Evolutionary conservation across 2,113 vertebrate genomes (phyloP).

Genomic region (Periophthalmodon schlosseri): DNA sequence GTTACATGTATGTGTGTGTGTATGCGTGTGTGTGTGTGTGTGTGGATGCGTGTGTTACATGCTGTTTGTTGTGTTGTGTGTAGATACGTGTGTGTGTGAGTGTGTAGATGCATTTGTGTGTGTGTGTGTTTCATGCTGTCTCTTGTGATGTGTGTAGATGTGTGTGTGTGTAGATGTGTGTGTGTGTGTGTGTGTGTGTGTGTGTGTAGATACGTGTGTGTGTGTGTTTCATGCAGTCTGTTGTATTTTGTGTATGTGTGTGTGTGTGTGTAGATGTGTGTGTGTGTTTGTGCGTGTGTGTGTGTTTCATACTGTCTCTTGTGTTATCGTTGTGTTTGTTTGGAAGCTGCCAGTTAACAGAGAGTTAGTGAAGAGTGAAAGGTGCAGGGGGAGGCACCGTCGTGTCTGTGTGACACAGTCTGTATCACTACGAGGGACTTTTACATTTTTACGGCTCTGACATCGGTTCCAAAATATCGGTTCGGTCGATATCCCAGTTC

Average conservation of each 20-base stretch:
- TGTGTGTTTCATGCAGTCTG: constrained; percentile 25
- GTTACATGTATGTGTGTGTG: constrained; percentile 12
- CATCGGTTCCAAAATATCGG: too few relatives aligned
- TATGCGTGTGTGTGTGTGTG: not conserved
- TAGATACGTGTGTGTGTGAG: constrained; percentile 16
- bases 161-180: constrained; percentile 22
- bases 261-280: constrained; percentile 21
- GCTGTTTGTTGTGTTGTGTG: too few relatives aligned
- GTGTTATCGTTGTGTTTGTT: constrained; percentile 13
- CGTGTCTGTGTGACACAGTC: not conserved
- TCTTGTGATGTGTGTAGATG: too few relatives aligned
- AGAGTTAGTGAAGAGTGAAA: constrained; percentile 36
- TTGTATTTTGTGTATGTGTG: constrained; percentile 22
- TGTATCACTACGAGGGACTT: too few relatives aligned
- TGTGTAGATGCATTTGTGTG: too few relatives aligned
- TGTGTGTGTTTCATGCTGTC: too few relatives aligned
- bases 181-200: constrained; percentile 11
- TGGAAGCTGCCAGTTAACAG: constrained; percentile 58
- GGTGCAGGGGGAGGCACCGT: constrained; percentile 20
- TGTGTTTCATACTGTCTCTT: constrained; percentile 21
- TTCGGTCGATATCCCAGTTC: too few relatives aligned
- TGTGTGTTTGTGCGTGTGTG: constrained; percentile 1
- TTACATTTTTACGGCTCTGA: too few relatives aligned
- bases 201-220: not conserved
- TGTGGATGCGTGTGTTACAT: too few relatives aligned